Evolutionary conservation across 2,113 vertebrate species (phyloP), one percentile per base, ranked within the genome.

Genomic region (Corythoichthys haematopterus): DNA sequence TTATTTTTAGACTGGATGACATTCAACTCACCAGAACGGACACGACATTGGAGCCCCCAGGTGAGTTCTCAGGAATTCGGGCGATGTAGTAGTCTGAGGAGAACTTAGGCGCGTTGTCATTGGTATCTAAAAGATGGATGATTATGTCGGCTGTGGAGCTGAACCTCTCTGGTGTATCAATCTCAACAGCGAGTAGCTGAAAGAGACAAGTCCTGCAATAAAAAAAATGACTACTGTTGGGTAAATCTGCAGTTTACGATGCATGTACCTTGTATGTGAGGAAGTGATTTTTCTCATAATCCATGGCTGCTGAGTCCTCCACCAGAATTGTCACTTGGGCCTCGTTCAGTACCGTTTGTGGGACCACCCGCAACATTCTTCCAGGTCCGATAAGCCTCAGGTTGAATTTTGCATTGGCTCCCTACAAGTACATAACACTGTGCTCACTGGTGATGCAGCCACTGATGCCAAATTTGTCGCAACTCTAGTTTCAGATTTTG

Each of bases 341-440:
- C 83, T 99, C 95, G 16, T 99, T 98, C 52, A 99, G 91, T 2
- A 96, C 95, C 0, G 95, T 98, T 57, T 97, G 94, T 8, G 97
- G 97, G 65, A 99, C 95, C 10, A 96, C 95, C 6, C 93, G 89
- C 65, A 99, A 93, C 88, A 97, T 93, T 59, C 91, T 91, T 5
- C 93, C 93, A 1, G 93, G 92, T 43, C 96, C 96, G 61, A 96
- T 91, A 55, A 99, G 90, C 47, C 85, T 91, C 55, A 99, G 90
- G 80, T 94, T 96, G 83, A 99, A 99, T 84, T 97, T 98, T 75
- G 97, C 97, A 87, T 99, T 98, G 43, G 95, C 91, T 55, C 95
- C 97, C 97, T 99, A 80, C 52, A 68, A 16, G 43, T 20, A 77
- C 15, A 58, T 8, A 43, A 43, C 40, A 43, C 40, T 43, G 1